Base-by-base conservation (phyloP, 2,113 vertebrate species). In the Panthera uncia region DNA sequence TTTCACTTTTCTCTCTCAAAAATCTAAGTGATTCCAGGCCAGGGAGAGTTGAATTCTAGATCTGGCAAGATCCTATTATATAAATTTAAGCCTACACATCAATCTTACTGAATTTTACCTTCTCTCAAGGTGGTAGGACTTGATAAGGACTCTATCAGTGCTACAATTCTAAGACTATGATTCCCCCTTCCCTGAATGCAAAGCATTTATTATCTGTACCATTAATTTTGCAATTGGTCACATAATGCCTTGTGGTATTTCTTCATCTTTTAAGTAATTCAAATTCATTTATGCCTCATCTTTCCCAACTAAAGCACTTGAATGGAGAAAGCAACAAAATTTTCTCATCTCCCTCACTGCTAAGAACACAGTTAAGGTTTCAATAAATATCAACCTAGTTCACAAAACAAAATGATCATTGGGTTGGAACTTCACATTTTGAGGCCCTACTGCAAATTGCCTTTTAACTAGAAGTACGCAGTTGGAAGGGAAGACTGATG, bases 401-500 rank as follows among this genome's bases (percentile, higher is more conserved):
- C 74, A 74, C 69, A 95, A 68, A 86, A 94, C 38, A 74, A 97
- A 95, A 95, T 71, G 76, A 36, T 29, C 50, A 61, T 1, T 73
- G 68, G 61, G 13, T 55, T 83, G 25, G 45, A 41, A 66, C 38
- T 69, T 48, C 55, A 7, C n/a, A 10, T 63, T 63, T 50, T 33
- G 27, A 68, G 82, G 29, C 29, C 57, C 33, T 18, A 10, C 19
- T 31, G 4, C 16, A 12, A 57, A 63, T 2, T 78, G 52, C n/a
- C 65, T 88, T 76, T 95, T 91, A 91, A 69, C 45, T 82, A 73
- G 45, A 91, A 92, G 79, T 19, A 78, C 74, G 16, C 29, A 76
- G 27, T 4, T 96, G 19, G 61, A 81, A 88, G 21, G 61, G 10
- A 61, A 36, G 33, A 48, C 48, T 71, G n/a, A 52, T 4, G 29